Conservation (phyloP, 2,888 invertebrate species). For the Linyphia triangularis region DNA sequence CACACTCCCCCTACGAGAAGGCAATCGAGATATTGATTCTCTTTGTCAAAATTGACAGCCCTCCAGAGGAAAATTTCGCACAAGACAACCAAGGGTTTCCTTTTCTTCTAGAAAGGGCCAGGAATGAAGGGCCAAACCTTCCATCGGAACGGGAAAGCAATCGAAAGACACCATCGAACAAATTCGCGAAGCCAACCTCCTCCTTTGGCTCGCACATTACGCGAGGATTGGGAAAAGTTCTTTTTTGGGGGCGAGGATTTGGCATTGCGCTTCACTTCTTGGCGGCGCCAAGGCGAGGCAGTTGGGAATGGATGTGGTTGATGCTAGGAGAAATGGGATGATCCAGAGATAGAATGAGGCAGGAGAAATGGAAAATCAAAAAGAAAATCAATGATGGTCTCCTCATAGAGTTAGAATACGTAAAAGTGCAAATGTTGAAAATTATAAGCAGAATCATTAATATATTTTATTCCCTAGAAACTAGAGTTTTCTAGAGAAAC, state of each 20-base stretch:
- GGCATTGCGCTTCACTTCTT: neutral
- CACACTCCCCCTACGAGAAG: conserved; percentile 2
- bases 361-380: too few species aligned
- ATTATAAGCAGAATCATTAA: too few species aligned
- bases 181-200: conserved; percentile 23
- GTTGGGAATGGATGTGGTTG: neutral
- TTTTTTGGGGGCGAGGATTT: neutral
- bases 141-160: conserved; percentile 26
- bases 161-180: conserved; percentile 53
- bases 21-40: conserved; percentile 73
- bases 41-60: conserved; percentile 72
- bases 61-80: conserved; percentile 19
- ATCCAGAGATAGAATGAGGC: too few species aligned
- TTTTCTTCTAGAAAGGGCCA: neutral
- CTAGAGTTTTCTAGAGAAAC: too few species aligned
- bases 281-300: neutral
- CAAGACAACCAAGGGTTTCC: neutral
- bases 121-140: conserved; percentile 11
- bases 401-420: too few species aligned
- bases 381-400: too few species aligned
- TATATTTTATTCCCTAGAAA: too few species aligned
- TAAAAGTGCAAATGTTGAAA: too few species aligned
- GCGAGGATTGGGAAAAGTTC: neutral
- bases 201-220: conserved; percentile 2
- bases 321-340: too few species aligned